A percentile compares a stretch with the other conserved stretches of the same genome.
Evolutionary conservation across 2,113 vertebrate genomes (phyloP).

Genomic region (Phoenicopterus ruber): DNA sequence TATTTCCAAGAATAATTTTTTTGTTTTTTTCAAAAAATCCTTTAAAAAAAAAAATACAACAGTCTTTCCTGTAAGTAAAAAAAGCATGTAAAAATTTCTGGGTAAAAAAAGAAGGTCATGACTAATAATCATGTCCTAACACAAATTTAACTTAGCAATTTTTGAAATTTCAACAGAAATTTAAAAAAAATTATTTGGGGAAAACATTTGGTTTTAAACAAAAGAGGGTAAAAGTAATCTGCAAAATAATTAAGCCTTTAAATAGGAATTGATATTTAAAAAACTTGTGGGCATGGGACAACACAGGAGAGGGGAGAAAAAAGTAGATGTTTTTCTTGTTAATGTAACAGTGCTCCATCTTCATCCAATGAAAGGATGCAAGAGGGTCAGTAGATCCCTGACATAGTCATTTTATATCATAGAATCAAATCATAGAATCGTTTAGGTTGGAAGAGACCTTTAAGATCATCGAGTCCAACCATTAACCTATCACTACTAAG

Average conservation of each 20-base stretch:
- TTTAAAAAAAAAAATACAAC: background rate
- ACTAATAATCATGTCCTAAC: background rate
- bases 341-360: background rate
- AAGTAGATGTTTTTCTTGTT: background rate
- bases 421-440: too few relatives aligned
- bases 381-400: background rate
- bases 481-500: too few relatives aligned
- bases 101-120: background rate
- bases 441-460: too few relatives aligned
- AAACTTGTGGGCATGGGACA: background rate
- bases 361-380: background rate
- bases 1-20: background rate
- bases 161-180: background rate
- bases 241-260: background rate
- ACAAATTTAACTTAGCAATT: background rate
- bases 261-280: background rate
- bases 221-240: background rate
- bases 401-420: background rate
- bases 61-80: fast-evolving
- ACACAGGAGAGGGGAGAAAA: background rate
- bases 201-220: background rate
- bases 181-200: background rate
- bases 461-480: too few relatives aligned
- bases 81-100: fast-evolving
- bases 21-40: background rate